These are phyloP conservation scores for Cebidichthys violaceus DNA, from an alignment of 2,113 vertebrate genomes.

Conservation along the genomic window DNA sequence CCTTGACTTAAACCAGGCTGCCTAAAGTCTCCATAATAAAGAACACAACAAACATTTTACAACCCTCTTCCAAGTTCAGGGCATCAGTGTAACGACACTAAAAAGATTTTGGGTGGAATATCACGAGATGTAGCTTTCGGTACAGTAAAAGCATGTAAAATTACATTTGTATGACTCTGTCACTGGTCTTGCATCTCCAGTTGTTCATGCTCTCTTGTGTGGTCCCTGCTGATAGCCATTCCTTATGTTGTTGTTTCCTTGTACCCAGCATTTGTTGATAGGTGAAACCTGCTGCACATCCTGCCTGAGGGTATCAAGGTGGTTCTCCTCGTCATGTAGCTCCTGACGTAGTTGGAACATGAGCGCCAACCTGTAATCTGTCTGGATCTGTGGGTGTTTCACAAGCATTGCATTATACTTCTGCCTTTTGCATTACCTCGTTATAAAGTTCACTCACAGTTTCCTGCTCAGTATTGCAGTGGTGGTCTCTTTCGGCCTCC, in stretches of 20 bases:
- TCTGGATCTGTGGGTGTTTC: conserved; percentile 25
- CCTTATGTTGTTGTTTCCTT: conserved; percentile 44
- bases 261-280: conserved; percentile 15
- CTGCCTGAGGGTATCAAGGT: conserved; percentile 36
- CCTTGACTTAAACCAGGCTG: not conserved
- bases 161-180: conserved; percentile 2
- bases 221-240: conserved; percentile 35
- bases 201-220: conserved; percentile 21
- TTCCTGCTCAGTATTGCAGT: not conserved
- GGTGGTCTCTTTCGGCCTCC: not conserved
- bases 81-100: not conserved
- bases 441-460: not conserved
- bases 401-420: not conserved
- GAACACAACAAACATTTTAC: not conserved
- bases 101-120: not conserved
- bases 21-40: not conserved
- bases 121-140: too few relatives aligned
- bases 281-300: conserved; percentile 35
- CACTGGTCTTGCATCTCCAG: conserved; percentile 1
- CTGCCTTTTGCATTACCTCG: not conserved
- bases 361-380: conserved; percentile 29
- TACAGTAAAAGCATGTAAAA: too few relatives aligned
- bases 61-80: not conserved
- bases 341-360: conserved; percentile 1
- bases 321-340: conserved; percentile 2